Percentiles rank a stretch among this genome's conserved stretches.
These are phyloP conservation scores for Phlogophora meticulosa DNA, from an alignment of 2,888 invertebrate species.

Conservation along the genomic window DNA sequence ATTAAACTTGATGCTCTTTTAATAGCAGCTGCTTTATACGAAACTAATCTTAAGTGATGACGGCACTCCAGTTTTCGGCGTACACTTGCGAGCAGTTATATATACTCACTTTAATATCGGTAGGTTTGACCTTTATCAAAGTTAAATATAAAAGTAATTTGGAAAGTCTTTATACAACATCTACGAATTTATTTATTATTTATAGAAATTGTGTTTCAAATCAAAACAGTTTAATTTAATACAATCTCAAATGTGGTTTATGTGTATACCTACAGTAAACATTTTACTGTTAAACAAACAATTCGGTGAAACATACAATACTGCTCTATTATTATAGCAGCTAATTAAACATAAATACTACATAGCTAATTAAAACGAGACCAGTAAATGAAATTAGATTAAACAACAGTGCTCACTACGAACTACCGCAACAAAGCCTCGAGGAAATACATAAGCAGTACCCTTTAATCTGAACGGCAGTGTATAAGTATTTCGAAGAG, in stretches of 20 bases:
- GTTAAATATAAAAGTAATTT: background rate
- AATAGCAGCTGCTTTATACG: conserved; percentile 71
- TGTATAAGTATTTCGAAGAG: conserved; percentile 79
- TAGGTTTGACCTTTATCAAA: background rate
- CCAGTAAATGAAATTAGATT: conserved; percentile 49
- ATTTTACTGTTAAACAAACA: conserved; percentile 13
- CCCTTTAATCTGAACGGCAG: conserved; percentile 76
- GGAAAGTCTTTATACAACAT: too few species aligned
- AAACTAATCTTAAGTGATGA: conserved; percentile 75
- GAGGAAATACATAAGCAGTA: conserved; percentile 54
- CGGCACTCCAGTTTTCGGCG: conserved; percentile 63
- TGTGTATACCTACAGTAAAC: conserved; percentile 20
- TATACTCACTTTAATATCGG: background rate
- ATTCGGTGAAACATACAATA: conserved; percentile 5
- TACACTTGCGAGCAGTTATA: conserved; percentile 68
- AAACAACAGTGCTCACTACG: conserved; percentile 36
- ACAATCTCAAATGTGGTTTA: conserved; percentile 10
- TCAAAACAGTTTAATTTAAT: conserved; percentile 5
- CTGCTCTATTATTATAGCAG: background rate
- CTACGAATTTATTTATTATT: too few species aligned
- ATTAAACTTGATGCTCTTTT: conserved; percentile 74
- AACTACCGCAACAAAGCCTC: conserved; percentile 54
- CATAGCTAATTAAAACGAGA: conserved; percentile 49
- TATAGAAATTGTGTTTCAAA: conserved; percentile 3
- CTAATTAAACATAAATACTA: conserved; percentile 28